Conservation (phyloP, 2,113 vertebrate species). For the Ciconia boyciana region DNA sequence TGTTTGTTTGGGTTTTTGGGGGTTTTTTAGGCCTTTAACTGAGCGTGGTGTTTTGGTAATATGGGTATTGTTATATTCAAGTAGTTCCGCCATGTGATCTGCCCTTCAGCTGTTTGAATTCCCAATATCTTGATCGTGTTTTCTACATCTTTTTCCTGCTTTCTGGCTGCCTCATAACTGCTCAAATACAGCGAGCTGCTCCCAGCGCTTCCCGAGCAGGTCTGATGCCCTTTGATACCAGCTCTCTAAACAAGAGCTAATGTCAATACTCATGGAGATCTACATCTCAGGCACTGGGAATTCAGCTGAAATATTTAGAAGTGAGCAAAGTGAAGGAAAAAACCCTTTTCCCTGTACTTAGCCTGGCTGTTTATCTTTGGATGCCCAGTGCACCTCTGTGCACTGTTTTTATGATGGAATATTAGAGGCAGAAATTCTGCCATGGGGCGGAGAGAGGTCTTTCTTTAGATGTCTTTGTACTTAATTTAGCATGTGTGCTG, state of each 20-base stretch:
- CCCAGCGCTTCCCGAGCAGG: neutral
- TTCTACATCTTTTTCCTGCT: neutral
- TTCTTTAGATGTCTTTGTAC: neutral
- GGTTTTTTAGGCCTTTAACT: neutral
- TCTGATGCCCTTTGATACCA: slow-evolving; percentile 11
- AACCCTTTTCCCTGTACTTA: neutral
- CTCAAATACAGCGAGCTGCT: neutral
- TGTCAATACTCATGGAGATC: neutral
- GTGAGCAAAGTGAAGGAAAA: neutral
- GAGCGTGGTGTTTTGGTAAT: neutral
- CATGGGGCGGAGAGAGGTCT: neutral
- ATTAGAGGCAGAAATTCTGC: neutral
- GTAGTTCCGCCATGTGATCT: neutral
- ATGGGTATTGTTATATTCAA: neutral
- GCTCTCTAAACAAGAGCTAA: neutral
- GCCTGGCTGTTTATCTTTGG: neutral
- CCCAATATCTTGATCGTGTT: neutral
- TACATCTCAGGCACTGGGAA: neutral
- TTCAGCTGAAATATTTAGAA: neutral
- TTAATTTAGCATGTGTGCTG: neutral
- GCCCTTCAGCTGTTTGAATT: neutral
- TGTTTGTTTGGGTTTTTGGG: neutral
- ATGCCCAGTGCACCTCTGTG: neutral
- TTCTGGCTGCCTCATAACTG: neutral
- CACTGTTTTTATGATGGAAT: neutral